Base-by-base conservation (phyloP, 2,113 vertebrate genomes). In the Hippocampus zosterae region DNA sequence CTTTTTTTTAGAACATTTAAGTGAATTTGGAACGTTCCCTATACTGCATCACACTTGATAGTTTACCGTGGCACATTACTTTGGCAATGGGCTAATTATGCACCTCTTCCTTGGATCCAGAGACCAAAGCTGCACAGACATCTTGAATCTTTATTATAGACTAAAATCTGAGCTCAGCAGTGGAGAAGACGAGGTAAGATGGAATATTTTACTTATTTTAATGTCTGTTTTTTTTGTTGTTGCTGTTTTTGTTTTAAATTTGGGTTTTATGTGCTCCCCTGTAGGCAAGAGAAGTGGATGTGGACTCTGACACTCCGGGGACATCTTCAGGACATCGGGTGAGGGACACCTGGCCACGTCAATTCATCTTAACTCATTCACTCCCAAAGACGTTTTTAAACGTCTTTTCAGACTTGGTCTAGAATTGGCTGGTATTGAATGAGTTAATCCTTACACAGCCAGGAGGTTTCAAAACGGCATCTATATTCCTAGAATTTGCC, bases 261-360 rank as follows among this genome's bases (percentile, higher is more conserved):
- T 9, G 10, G 3, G 70, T 71, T 73, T 0, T 10, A 2, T 57
- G 5, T 71, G 37, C 16, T 72, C 37, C n/a, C 75, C 81, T 88
- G 82, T 87, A 97, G 95, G 91, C 89, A 82, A 90, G 86, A 74
- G 94, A 93, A 67, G 87, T 94, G 27, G 94, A 98, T 11, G 86
- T 97, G 48, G 97, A 99, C 89, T 98, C 96, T 8, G 96, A 99
- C 1, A 96, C 92, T 70, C 97, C 97, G 16, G 95, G 97, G 73
- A 98, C 96, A 25, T 99, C 96, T 46, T 88, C 95, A 76, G 95
- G 96, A 82, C 93, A 93, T 80, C 86, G 84, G 78, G 96, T 97
- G 73, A 94, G 92, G 33, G 25, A 7, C 12, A 16, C 12, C 18
- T 11, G 8, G 8, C 8, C 21, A 16, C 48, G 40, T 7, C 8